These are phyloP conservation scores for Actinia tenebrosa DNA, from an alignment of 64 coral and sea anemone species.

Conservation along the genomic window DNA sequence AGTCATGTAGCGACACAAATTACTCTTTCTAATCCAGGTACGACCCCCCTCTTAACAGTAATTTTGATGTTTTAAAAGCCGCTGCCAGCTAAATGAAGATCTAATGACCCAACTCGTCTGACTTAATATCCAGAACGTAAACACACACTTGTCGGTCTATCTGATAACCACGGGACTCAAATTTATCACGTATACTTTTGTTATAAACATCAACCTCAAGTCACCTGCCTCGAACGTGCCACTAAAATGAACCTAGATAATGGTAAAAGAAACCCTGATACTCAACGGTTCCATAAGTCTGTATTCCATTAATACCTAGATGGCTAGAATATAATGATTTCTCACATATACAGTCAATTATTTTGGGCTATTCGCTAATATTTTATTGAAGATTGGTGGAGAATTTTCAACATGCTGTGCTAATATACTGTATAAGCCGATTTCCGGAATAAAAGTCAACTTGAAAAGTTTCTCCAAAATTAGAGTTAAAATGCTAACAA, in stretches of 20 bases:
- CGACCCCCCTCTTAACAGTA: conserved; percentile 13
- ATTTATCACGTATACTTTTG: not conserved
- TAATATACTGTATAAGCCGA: not conserved
- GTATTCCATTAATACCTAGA: not conserved
- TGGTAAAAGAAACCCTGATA: not conserved
- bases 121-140: not conserved
- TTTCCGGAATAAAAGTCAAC: not conserved
- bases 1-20: conserved; percentile 12
- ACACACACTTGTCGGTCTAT: conserved; percentile 13
- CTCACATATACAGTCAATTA: not conserved
- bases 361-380: not conserved
- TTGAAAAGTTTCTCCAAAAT: not conserved
- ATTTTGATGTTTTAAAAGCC: not conserved
- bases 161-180: not conserved
- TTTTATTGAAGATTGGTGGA: not conserved
- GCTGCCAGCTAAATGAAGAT: not conserved
- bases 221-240: not conserved
- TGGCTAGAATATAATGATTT: not conserved
- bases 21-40: not conserved
- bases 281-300: not conserved
- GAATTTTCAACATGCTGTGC: not conserved
- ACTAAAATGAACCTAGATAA: not conserved
- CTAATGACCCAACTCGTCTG: conserved; percentile 4
- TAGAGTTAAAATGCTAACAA: not conserved
- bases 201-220: not conserved